Base-by-base conservation (phyloP, 2,113 vertebrate species). In the Pluvialis apricaria region DNA sequence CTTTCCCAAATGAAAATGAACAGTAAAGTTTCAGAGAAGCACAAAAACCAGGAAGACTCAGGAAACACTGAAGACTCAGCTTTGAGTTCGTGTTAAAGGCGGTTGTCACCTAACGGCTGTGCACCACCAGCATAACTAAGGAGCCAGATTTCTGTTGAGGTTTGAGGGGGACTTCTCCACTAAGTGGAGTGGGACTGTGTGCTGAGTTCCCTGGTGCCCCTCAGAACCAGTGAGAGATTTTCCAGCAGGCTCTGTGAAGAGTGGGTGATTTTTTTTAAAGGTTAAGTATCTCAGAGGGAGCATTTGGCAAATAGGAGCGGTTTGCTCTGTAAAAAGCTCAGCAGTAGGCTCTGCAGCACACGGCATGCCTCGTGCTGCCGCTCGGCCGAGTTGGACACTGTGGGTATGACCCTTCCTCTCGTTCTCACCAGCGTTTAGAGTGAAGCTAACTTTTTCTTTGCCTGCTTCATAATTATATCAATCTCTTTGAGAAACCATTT, bases 321-420 rank as follows among this genome's bases (percentile, higher is more conserved):
- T 32, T 58, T 80, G 13, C 21, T 82, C 65, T 62, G 15, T 11
- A 13, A 34, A 32, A 81, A 31, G 31, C 51, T 65, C 71, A 54
- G 80, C 36, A 62, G 26, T 54, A 34, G 58, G 42, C 55, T 87
- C 25, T 42, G 71, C n/a, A 75, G 52, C 65, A 47, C 38, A 34
- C 38, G 58, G 32, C 26, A 6, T 38, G 26, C 32, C 31, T 58
- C 1, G 0, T 89, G 28, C 73, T 65, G 29, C 69, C 1, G 1
- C 15, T 13, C 5, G 1, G 36, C 34, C 2, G 1, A 55, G 18
- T 0, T 47, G 51, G 26, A 44, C 3, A 2, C 60, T 45, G 51
- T 2, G 2, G 13, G 6, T 44, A 22, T 29, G 57, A 47, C 52
- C 32, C 5, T 71, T 88, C 9, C 25, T 77, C 49, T 85, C 26